Base-by-base conservation (phyloP, 2,797 vertebrate genomes). In the Halcyon chelicuti region DNA sequence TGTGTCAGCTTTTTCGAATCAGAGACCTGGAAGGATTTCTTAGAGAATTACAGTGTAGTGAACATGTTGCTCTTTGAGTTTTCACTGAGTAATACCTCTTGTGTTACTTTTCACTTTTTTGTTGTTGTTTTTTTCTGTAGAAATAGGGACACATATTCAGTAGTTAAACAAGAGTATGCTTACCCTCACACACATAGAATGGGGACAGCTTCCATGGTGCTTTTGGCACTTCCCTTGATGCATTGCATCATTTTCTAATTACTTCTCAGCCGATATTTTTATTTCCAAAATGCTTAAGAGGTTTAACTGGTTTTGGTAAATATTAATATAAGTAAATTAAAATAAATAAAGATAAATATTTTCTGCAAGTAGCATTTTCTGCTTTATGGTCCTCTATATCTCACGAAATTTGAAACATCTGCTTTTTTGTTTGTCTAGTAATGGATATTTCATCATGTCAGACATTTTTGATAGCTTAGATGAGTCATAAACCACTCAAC, bases 321-420 rank as follows among this genome's bases (percentile, higher is more conserved):
- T 46, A 46, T 46, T 46, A 21, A 46, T 46, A 21, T 46, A 46
- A 46, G 17, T 42, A 42, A 42, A 42, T 42, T 22, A 46, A 46
- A 22, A 46, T 46, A 46, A 46, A 18, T 46, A 46, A 20, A 49
- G 23, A 25, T 49, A 26, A 49, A n/a, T 60, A 47, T 65, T 66
- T 62, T 51, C 35, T 5, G 0, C 39, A 37, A 58, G 46, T 40
- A 23, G 2, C 26, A 35, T 19, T 73, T 86, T 25, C 17, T 22
- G 5, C 4, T 0, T 35, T 55, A 44, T 3, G 0, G 9, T 14
- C 29, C 11, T 37, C n/a, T 37, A 7, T 55, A 76, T n/a, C 57
- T 67, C 10, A 31, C 12, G 25, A 66, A 46, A 71, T 55, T n/a
- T 77, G 40, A 83, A 79, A 52, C 2, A 0, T 9, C 20, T 58